Evolutionary conservation across 1,140 invertebrate species (phyloP).

Genomic region (Leptinotarsa lineolata): DNA sequence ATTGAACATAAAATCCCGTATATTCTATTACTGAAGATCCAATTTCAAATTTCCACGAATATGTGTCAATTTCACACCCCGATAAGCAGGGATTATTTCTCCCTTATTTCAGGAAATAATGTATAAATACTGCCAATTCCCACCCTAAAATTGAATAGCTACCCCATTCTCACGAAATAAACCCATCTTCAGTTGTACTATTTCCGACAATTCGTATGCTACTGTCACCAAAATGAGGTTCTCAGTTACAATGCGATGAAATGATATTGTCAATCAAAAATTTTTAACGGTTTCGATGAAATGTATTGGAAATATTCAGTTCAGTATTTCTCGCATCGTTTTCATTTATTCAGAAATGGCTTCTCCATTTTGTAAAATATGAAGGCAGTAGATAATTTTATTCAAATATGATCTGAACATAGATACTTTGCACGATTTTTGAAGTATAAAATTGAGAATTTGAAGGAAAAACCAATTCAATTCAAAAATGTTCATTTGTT

Average conservation of each 20-base stretch:
- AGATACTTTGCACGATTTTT: no score
- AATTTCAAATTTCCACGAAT: conserved; percentile 29
- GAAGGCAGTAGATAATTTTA: no score
- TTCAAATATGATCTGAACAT: no score
- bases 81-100: conserved; percentile 27
- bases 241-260: not conserved
- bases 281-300: not conserved
- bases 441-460: no score
- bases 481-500: no score
- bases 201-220: not conserved
- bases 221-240: not conserved
- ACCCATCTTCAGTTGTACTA: conserved; percentile 3
- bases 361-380: no score
- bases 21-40: conserved; percentile 19
- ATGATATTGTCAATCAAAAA: not conserved
- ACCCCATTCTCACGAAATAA: conserved; percentile 29
- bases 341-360: no score
- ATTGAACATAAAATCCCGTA: no score
- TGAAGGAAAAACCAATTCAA: no score
- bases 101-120: conserved; percentile 35
- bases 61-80: conserved; percentile 38
- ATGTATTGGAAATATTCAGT: not conserved
- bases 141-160: conserved; percentile 34
- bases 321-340: no score
- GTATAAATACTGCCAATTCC: conserved; percentile 33